Conservation (phyloP, 2,797 vertebrate species). For the Arrhamphus sclerolepis region DNA sequence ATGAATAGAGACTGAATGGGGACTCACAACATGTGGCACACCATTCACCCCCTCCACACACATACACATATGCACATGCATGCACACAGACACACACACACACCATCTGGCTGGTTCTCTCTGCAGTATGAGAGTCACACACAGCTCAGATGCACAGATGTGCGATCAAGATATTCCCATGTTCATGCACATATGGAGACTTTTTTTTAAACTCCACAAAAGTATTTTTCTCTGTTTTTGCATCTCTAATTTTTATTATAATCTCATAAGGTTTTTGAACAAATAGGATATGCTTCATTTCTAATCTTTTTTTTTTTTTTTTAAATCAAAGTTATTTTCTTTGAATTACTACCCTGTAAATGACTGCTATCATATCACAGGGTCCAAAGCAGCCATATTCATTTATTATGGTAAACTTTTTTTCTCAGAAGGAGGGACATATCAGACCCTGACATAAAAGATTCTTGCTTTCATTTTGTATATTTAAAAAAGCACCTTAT, state of each 20-base stretch:
- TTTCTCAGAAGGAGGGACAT: too few species aligned
- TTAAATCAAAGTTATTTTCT: too few species aligned
- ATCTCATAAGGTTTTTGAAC: background rate
- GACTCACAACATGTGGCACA: conserved; percentile 69
- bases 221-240: background rate
- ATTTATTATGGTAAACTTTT: too few species aligned
- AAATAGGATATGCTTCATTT: too few species aligned
- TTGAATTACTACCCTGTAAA: too few species aligned
- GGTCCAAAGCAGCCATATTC: too few species aligned
- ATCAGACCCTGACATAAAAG: too few species aligned
- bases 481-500: too few species aligned
- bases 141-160: conserved; percentile 72
- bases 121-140: conserved; percentile 51
- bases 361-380: too few species aligned
- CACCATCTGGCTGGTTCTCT: conserved; percentile 78
- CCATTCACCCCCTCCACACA: conserved; percentile 29
- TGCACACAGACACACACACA: conserved; percentile 44
- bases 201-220: background rate
- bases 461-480: too few species aligned
- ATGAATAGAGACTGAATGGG: conserved; percentile 77
- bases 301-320: too few species aligned
- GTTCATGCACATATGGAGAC: conserved; percentile 36
- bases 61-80: conserved; percentile 59
- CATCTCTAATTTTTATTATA: background rate
- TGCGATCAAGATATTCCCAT: conserved; percentile 72